phyloP scores from a whole-genome alignment of 2,888 invertebrate species.

The Rotaria sp. region DNA sequence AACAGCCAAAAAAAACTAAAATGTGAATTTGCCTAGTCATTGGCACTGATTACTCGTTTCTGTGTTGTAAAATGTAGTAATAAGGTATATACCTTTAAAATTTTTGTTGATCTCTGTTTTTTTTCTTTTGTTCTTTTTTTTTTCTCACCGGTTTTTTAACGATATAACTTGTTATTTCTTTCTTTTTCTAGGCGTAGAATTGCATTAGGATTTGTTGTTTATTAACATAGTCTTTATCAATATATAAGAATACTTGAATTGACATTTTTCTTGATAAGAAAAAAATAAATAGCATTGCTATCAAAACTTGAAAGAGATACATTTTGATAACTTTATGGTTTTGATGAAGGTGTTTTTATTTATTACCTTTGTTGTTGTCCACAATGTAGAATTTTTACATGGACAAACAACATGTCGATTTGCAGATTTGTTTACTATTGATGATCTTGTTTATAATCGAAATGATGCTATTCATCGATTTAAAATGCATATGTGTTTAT shows the following conservation, averaged over 20 bases:
- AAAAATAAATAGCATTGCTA: neutral
- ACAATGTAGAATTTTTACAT: neutral
- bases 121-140: neutral
- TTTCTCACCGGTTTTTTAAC: neutral
- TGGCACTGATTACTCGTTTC: neutral
- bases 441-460: neutral
- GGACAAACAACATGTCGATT: neutral
- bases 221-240: neutral
- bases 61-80: neutral
- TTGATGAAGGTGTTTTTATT: neutral
- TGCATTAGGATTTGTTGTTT: neutral
- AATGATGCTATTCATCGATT: conserved; percentile 21
- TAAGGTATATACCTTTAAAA: neutral
- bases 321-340: neutral
- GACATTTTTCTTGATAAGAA: neutral
- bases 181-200: neutral
- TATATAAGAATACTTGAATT: neutral
- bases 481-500: conserved; percentile 17
- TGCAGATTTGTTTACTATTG: neutral
- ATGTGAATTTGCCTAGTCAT: conserved; percentile 20
- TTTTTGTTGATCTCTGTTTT: neutral
- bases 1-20: neutral
- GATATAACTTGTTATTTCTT: neutral
- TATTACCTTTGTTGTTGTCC: neutral
- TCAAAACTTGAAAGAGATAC: neutral